Evolutionary conservation across 2,888 invertebrate genomes (phyloP), one percentile per base, ranked within the genome.

Genomic region (Penaeus monodon): DNA sequence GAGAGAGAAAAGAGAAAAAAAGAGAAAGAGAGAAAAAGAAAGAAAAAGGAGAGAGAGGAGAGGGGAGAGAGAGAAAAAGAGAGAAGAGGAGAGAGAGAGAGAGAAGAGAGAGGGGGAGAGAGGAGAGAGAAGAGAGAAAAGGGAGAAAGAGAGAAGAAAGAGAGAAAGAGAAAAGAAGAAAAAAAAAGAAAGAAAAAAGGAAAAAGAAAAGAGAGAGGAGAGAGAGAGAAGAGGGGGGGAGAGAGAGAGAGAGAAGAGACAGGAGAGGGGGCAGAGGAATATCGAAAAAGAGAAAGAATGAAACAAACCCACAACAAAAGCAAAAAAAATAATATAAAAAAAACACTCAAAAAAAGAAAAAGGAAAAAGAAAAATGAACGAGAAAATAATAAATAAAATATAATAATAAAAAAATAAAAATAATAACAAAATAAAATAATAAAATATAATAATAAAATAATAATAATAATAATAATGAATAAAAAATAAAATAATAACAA

Each of bases 1-100:
- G 73, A 73, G 73, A 73, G 73, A 73, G 73, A 73, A 27, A 73
- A 27, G n/a, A 27, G n/a, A 27, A 68, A 27, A 73, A 27, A 73
- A 27, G n/a, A 27, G n/a, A 27, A 73, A 33, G 33, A 27, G n/a
- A 27, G n/a, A 27, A 73, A 27, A 73, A 27, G n/a, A 27, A 73
- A 27, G n/a, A 27, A n/a, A 27, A n/a, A 27, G n/a, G 27, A 20
- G 20, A 20, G 20, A 68, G 68, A 68, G 20, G 20, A 29, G 20
- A 22, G 20, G 14, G 20, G 20, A 68, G 68, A 68, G 68, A 68
- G 68, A 68, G 68, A 68, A 29, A 20, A 22, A 20, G 20, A 20
- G 20, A 20, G 20, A 8, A 22, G 20, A 29, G 20, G 20, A 20
- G 20, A 20, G 20, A 20, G 20, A 20, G 20, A 20, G 20, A 20